These are phyloP conservation scores for Dorcus parallelipipedus DNA, from an alignment of 2,888 invertebrate species.

Conservation along the genomic window DNA sequence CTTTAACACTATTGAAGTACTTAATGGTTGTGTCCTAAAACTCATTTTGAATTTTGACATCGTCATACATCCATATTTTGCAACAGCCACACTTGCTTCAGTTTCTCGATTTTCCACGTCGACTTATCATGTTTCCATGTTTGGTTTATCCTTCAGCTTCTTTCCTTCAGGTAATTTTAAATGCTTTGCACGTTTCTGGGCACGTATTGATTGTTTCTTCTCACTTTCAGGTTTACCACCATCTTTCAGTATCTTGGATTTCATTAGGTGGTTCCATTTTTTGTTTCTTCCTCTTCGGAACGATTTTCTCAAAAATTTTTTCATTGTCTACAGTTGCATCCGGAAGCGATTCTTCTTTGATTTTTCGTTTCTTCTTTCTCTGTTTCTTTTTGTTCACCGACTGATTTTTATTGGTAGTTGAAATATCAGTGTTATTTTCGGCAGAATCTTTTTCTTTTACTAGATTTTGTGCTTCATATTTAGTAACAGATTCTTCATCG, in stretches of 20 bases:
- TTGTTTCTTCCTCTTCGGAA: conserved; percentile 33
- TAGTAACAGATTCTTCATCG: conserved; percentile 17
- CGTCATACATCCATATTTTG: conserved; percentile 66
- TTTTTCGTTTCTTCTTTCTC: conserved; percentile 48
- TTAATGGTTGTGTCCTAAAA: conserved; percentile 66
- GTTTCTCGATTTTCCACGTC: conserved; percentile 80
- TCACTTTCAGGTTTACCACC: conserved; percentile 50
- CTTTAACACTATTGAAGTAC: conserved; percentile 68
- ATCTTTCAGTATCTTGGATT: conserved; percentile 13
- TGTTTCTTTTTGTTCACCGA: conserved; percentile 37
- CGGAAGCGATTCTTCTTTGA: conserved; percentile 21
- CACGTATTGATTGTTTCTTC: conserved; percentile 57
- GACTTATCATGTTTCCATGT: conserved; percentile 66
- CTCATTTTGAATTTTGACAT: conserved; percentile 56
- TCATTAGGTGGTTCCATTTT: background rate
- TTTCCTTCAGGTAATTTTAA: conserved; percentile 54
- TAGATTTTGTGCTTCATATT: conserved; percentile 25
- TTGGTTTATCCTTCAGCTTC: conserved; percentile 50
- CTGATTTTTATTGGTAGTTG: background rate
- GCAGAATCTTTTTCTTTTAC: conserved; percentile 38
- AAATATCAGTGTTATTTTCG: conserved; percentile 27
- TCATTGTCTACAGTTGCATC: conserved; percentile 45
- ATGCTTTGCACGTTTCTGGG: conserved; percentile 63
- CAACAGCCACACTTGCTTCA: conserved; percentile 72
- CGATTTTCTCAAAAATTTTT: conserved; percentile 54